A percentile compares a stretch with the other conserved stretches of the same genome.
Conservation (phyloP, 1,140 invertebrate genomes). For the Plutomurus gul region DNA sequence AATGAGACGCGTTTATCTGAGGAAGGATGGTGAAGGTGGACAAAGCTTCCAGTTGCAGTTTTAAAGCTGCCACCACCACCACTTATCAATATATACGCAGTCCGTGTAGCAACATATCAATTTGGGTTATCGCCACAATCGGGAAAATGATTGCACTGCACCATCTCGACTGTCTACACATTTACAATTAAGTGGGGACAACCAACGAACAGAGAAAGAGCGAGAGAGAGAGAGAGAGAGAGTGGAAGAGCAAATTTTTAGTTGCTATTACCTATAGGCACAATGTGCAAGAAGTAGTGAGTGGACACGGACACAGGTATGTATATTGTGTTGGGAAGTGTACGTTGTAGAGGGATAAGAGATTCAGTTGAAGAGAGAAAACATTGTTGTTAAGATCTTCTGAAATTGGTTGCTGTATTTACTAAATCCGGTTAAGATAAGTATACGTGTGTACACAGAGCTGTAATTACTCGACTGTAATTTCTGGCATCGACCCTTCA, state of each 20-base stretch:
- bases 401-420: constrained; percentile 38
- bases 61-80: neutral
- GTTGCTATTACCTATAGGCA: too few relatives aligned
- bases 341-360: neutral
- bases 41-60: too few relatives aligned
- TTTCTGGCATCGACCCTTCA: constrained; percentile 50
- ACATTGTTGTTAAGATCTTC: constrained; percentile 2
- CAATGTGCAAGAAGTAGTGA: neutral
- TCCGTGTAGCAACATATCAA: constrained; percentile 39
- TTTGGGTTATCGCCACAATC: constrained; percentile 40
- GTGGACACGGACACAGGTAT: neutral
- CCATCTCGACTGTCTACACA: constrained; percentile 5
- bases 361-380: neutral
- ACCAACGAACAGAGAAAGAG: too few relatives aligned
- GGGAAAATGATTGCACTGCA: constrained; percentile 26
- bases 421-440: constrained; percentile 53
- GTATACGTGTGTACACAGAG: constrained; percentile 42
- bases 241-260: too few relatives aligned
- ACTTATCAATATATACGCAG: constrained; percentile 43
- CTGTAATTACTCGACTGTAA: constrained; percentile 52
- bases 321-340: neutral
- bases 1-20: too few relatives aligned
- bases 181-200: too few relatives aligned
- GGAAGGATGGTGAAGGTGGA: neutral
- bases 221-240: too few relatives aligned